Evolutionary conservation across 2,888 invertebrate genomes (phyloP), one percentile per base, ranked within the genome.

Genomic region (Calameuta idolon): DNA sequence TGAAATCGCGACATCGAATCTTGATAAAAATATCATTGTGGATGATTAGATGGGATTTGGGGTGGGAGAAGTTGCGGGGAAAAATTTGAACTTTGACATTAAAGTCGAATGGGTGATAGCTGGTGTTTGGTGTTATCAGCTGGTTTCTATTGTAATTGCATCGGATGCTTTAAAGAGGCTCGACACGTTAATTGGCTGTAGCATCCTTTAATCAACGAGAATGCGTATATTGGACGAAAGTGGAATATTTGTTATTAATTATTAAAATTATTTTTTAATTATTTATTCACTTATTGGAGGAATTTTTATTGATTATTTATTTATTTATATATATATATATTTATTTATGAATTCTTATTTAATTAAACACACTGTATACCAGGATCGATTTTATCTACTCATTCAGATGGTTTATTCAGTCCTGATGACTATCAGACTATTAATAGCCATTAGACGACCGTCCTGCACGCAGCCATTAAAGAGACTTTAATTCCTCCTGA

Each of bases 111-210:
- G 2, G 1, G 55, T 23, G 23, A 55, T 9, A 55, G 23, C 23
- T 23, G 23, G 15, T 40, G 23, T 4, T 5, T 23, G 23, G 23
- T 55, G 55, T 55, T 73, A 40, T 69, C 73, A 69, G 55, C 55
- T 78, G 77, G 77, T 81, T 78, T 81, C 77, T 75, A 77, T 78
- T 81, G 76, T 69, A 77, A 79, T 69, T 78, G 74, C 75, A 75
- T 77, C 77, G 80, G 79, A 77, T 82, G 40, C 15, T 40, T 76
- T 79, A 69, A 75, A 74, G 76, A 75, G 81, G 78, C 76, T 75
- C 76, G 76, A 81, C 81, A 81, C 81, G 84, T 81, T 81, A 84
- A 84, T 84, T 80, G 79, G 79, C 78, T 81, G 79, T 80, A 80
- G 82, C 79, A 77, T 76, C 78, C 80, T 79, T 81, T 78, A 80